These are phyloP conservation scores for Eugnorisma glareosa DNA, from an alignment of 2,888 invertebrate species.

Conservation along the genomic window DNA sequence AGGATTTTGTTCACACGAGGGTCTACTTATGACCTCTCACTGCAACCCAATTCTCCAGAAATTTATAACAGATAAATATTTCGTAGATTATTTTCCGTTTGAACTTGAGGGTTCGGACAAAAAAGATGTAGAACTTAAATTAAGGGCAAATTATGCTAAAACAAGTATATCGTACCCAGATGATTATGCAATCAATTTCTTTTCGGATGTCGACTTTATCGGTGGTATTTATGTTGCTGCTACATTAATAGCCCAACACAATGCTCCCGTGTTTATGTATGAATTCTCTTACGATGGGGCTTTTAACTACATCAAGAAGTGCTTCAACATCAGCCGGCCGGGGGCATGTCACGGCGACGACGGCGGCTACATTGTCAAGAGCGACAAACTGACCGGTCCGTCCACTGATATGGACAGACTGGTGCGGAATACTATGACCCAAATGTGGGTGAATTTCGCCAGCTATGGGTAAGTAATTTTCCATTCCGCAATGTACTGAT, in stretches of 20 bases:
- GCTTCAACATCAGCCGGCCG: constrained; percentile 80
- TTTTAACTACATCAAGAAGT: constrained; percentile 88
- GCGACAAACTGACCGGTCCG: constrained; percentile 69
- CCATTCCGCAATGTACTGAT: neutral
- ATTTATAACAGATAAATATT: constrained; percentile 74
- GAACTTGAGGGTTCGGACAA: constrained; percentile 73
- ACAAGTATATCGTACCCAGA: constrained; percentile 78
- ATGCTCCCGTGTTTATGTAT: constrained; percentile 89
- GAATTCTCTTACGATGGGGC: constrained; percentile 90
- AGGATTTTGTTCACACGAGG: constrained; percentile 88
- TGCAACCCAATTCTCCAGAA: constrained; percentile 68
- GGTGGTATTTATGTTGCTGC: constrained; percentile 82
- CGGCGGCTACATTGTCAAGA: constrained; percentile 90
- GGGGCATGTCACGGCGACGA: constrained; percentile 92
- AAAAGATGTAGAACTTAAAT: constrained; percentile 72
- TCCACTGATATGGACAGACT: constrained; percentile 77
- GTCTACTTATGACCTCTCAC: constrained; percentile 78
- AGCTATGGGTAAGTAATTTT: constrained; percentile 84
- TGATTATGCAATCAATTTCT: constrained; percentile 84
- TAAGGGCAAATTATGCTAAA: constrained; percentile 86
- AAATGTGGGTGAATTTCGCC: constrained; percentile 92
- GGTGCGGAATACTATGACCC: constrained; percentile 85
- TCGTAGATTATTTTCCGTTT: constrained; percentile 80
- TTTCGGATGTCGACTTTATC: constrained; percentile 87
- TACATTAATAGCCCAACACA: constrained; percentile 78